Evolutionary conservation across 2,888 invertebrate genomes (phyloP), one percentile per base, ranked within the genome.

Genomic region (Pteria penguin): DNA sequence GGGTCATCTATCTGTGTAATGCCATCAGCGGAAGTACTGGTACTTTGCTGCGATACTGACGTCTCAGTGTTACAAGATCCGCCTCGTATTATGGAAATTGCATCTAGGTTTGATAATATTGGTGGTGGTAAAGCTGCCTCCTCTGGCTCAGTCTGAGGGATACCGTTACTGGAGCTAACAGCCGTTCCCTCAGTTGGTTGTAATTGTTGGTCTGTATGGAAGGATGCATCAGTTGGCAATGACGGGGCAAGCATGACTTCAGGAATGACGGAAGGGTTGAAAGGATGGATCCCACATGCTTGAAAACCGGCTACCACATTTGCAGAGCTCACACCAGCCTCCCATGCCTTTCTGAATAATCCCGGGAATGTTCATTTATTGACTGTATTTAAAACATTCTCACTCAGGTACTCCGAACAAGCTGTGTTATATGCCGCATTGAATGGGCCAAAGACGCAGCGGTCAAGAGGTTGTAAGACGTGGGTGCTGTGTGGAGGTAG

Each of bases 401-500:
- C 67, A 18, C 29, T 36, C 22, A 77, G 24, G 54, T 75, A 78
- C 8, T 66, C 72, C 0, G 77, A 74, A 67, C 83, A 81, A 3
- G 45, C 68, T 4, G 54, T 63, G 33, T 81, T 80, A 72, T 80
- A 81, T n/a, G 75, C 55, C 2, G 27, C 54, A 32, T 79, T 81
- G n/a, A 83, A 45, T 26, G 80, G 80, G 0, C 81, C 77, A 55
- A 81, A 80, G 8, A 80, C 81, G 11, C 76, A 32, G 18, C 70
- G 58, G 26, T 80, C 81, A 11, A 78, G 65, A 0, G 82, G 81
- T 58, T 83, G 80, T 1, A 83, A 54, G 8, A 26, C 18, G 58
- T 80, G 80, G 0, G 83, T 79, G 8, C 73, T 75, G 57, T 82
- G 79, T 1, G 80, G 77, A 1, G 80, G 80, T 14, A 83, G 55